These are phyloP conservation scores for Cepaea hortensis DNA, from an alignment of 2,888 invertebrate genomes.

Conservation along the genomic window DNA sequence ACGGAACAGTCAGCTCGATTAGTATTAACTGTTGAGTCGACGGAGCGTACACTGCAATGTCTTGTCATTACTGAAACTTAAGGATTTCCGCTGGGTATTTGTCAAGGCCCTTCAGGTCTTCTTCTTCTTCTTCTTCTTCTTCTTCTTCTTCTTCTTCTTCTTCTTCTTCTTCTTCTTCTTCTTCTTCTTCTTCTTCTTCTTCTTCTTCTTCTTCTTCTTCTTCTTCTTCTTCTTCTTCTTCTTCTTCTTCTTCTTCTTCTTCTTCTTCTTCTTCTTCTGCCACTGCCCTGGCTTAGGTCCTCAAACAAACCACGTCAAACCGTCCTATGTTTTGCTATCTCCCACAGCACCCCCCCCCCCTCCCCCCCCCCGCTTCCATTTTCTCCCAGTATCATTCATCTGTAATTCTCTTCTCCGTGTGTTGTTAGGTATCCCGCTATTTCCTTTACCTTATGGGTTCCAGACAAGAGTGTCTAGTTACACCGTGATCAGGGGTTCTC, in stretches of 20 bases:
- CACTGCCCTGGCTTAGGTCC: slow-evolving; percentile 23
- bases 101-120: not conserved
- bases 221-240: slow-evolving; percentile 11
- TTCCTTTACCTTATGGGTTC: too few relatives aligned
- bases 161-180: slow-evolving; percentile 20
- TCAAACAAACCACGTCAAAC: too few relatives aligned
- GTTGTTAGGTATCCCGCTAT: too few relatives aligned
- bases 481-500: too few relatives aligned
- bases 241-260: slow-evolving; percentile 21
- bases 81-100: not conserved
- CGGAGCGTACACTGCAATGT: too few relatives aligned
- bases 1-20: too few relatives aligned
- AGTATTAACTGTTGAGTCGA: too few relatives aligned
- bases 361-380: slow-evolving; percentile 43
- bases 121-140: slow-evolving; percentile 24
- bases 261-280: slow-evolving; percentile 47
- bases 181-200: slow-evolving; percentile 22
- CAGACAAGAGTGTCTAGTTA: too few relatives aligned
- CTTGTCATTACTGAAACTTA: too few relatives aligned
- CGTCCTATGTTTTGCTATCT: too few relatives aligned
- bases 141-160: slow-evolving; percentile 18
- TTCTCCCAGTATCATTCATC: not conserved
- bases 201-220: slow-evolving; percentile 20
- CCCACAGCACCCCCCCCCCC: not conserved
- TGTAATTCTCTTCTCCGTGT: not conserved